Evolutionary conservation across 2,797 vertebrate species (phyloP).

Genomic region (Chiloscyllium punctatum): DNA sequence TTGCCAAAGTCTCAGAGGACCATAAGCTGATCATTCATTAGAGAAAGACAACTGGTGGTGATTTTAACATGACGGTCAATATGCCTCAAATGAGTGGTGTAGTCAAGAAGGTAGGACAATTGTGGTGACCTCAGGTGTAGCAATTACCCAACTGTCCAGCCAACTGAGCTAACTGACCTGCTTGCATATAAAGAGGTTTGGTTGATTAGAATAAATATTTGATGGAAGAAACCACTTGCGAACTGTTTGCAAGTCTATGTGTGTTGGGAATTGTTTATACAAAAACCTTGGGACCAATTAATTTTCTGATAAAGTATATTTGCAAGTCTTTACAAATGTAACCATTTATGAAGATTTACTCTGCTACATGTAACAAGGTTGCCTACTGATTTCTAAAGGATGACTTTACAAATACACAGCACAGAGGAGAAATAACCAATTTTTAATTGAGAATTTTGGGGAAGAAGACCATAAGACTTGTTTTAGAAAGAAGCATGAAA

Average conservation of each 20-base stretch:
- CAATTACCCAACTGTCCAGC: too few relatives aligned
- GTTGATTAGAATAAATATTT: not conserved
- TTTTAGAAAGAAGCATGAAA: not conserved
- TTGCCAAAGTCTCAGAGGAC: too few relatives aligned
- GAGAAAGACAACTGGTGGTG: too few relatives aligned
- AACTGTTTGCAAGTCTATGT: not conserved
- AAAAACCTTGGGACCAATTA: not conserved
- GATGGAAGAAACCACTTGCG: not conserved
- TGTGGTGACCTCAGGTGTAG: too few relatives aligned
- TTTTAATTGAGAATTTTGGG: not conserved
- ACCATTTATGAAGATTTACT: not conserved
- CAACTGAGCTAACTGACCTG: too few relatives aligned
- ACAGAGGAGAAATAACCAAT: not conserved
- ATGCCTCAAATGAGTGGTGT: too few relatives aligned
- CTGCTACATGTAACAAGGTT: not conserved
- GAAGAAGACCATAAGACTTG: not conserved
- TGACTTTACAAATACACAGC: not conserved
- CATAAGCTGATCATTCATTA: too few relatives aligned
- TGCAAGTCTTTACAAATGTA: not conserved
- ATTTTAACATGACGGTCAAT: too few relatives aligned
- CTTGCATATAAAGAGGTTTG: not conserved
- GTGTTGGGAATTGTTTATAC: not conserved
- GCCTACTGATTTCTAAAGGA: not conserved
- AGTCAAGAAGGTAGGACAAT: too few relatives aligned
- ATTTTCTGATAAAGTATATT: too few relatives aligned